phyloP scores from a whole-genome alignment of 2,113 vertebrate species.

The Tragelaphus scriptus region DNA sequence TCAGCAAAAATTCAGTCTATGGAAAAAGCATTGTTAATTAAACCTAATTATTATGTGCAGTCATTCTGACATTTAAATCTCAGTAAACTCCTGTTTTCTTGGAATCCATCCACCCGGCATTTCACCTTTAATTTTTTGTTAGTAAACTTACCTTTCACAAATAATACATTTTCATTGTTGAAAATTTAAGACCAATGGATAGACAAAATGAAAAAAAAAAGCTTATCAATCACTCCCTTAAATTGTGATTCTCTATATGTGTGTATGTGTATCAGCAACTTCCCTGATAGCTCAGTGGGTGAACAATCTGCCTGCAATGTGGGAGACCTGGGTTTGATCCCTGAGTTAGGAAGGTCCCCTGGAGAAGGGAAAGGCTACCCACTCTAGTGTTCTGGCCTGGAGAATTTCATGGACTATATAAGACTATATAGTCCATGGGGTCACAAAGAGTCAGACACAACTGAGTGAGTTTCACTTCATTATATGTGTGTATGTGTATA shows the following conservation, averaged over 20 bases:
- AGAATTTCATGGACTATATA: neutral
- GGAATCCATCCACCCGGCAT: neutral
- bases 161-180: slow-evolving; percentile 25
- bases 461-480: neutral
- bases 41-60: neutral
- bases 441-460: neutral
- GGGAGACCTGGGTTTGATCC: neutral
- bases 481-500: neutral
- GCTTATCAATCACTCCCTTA: neutral
- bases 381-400: neutral
- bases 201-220: neutral
- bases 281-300: neutral
- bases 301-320: neutral
- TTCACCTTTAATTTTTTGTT: slow-evolving; percentile 51
- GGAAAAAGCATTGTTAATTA: neutral
- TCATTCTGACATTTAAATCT: slow-evolving; percentile 38
- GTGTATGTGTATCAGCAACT: neutral
- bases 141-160: slow-evolving; percentile 35
- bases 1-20: neutral
- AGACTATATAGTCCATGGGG: neutral
- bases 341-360: neutral
- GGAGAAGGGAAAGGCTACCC: neutral
- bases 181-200: neutral
- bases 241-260: neutral
- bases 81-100: slow-evolving; percentile 38